These are phyloP conservation scores for Periparus ater DNA, from an alignment of 2,797 vertebrate genomes.

Conservation along the genomic window DNA sequence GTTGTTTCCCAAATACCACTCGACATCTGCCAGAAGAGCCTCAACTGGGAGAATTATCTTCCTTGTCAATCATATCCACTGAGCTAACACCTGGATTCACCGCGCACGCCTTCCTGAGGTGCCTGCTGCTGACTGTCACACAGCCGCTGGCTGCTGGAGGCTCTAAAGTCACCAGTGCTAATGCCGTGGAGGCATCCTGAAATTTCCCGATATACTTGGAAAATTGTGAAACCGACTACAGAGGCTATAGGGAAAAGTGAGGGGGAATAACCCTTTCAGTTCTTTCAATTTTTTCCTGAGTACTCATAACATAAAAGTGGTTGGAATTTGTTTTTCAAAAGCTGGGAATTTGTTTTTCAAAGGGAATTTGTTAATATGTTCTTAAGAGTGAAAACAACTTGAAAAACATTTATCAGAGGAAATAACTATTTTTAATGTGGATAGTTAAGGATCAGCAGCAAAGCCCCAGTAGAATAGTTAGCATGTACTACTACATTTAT, in stretches of 20 bases:
- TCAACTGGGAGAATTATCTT: accelerated
- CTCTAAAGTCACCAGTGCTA: background rate
- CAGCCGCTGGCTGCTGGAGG: background rate
- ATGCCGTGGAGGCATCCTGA: accelerated
- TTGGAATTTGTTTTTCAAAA: background rate
- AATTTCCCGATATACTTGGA: background rate
- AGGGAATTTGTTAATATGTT: background rate
- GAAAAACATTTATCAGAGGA: background rate
- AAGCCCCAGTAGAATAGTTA: background rate
- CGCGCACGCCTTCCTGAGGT: background rate
- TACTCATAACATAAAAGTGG: background rate
- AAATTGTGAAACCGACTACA: background rate
- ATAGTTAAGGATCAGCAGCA: background rate
- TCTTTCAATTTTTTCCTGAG: background rate
- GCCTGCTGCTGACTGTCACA: background rate
- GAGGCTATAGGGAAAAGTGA: background rate
- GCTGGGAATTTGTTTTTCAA: background rate
- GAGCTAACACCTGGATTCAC: accelerated
- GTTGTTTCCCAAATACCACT: accelerated
- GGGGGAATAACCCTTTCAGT: background rate
- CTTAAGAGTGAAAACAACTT: background rate
- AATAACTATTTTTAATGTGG: background rate
- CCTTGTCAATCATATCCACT: too few species aligned
- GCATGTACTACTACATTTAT: accelerated
- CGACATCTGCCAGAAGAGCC: background rate